Evolutionary conservation across 2,113 vertebrate genomes (phyloP).

Genomic region (Corythornis madagascariensis): DNA sequence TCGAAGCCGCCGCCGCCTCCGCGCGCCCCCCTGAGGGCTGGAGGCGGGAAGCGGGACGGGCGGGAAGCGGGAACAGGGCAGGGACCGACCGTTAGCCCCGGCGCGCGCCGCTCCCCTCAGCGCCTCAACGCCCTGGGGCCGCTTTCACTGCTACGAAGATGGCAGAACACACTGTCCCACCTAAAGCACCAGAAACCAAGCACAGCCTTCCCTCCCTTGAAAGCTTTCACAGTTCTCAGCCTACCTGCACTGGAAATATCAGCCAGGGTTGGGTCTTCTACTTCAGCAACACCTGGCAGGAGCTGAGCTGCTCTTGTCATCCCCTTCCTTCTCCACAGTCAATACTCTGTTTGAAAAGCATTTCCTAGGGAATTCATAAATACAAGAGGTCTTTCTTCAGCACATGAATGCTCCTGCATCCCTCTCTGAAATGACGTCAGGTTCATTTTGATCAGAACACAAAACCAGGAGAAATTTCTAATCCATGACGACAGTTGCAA

Average conservation of each 20-base stretch:
- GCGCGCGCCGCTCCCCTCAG: not conserved
- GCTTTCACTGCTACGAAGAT: no score
- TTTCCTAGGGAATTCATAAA: not conserved
- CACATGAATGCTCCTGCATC: not conserved
- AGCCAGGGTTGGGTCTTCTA: not conserved
- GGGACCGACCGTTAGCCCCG: rapidly evolving
- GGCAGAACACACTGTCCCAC: not conserved
- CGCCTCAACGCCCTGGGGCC: no score
- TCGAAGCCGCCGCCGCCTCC: not conserved
- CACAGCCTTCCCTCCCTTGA: not conserved
- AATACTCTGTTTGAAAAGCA: not conserved
- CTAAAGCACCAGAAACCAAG: not conserved
- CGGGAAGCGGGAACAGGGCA: not conserved
- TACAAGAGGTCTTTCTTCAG: not conserved
- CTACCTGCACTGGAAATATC: not conserved
- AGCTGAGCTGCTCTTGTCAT: not conserved
- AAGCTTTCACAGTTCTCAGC: not conserved
- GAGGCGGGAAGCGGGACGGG: not conserved
- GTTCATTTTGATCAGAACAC: not conserved
- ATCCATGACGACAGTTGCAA: not conserved
- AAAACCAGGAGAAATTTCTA: not conserved
- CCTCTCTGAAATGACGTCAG: not conserved
- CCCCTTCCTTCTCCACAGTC: not conserved
- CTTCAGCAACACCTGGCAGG: not conserved
- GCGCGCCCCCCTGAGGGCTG: rapidly evolving